These are phyloP conservation scores for Notoglanidium macrostoma DNA, from an alignment of 2,797 vertebrate genomes.

Conservation along the genomic window DNA sequence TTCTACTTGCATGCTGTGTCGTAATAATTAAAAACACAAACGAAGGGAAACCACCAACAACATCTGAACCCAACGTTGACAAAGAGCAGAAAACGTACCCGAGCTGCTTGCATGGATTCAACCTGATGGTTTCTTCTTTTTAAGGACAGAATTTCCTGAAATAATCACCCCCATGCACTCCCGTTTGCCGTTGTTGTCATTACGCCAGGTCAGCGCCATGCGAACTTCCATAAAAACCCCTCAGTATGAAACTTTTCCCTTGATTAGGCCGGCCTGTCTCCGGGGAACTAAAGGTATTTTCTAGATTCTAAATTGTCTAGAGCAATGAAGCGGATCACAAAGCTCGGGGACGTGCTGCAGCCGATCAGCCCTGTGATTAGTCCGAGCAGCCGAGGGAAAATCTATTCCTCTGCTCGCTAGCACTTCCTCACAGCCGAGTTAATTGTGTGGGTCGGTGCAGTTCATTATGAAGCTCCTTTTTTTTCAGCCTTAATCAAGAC, in stretches of 20 bases:
- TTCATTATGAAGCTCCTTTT: slow-evolving; percentile 63
- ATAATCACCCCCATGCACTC: background rate
- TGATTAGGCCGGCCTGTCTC: slow-evolving; percentile 21
- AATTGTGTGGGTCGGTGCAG: slow-evolving; percentile 74
- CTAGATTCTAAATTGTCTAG: slow-evolving; percentile 72
- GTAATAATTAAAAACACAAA: slow-evolving; percentile 65
- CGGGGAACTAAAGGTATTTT: slow-evolving; percentile 62
- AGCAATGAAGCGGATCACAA: slow-evolving; percentile 72
- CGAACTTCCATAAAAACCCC: background rate
- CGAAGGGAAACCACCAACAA: slow-evolving; percentile 44
- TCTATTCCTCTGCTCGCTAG: slow-evolving; percentile 67
- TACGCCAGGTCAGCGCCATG: slow-evolving; percentile 2
- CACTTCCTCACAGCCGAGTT: slow-evolving; percentile 73
- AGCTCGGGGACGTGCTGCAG: slow-evolving; percentile 60
- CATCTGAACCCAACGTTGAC: slow-evolving; percentile 26
- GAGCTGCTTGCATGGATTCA: background rate
- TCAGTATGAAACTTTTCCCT: background rate
- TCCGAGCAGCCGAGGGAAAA: slow-evolving; percentile 55
- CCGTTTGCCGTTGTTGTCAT: background rate
- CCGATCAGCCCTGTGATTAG: slow-evolving; percentile 76
- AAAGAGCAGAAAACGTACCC: background rate
- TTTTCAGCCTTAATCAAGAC: slow-evolving; percentile 75
- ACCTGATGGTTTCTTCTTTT: background rate
- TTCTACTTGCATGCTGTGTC: slow-evolving; percentile 57
- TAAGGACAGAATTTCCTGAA: background rate